A percentile compares a stretch with the other conserved stretches of the same genome.
phyloP scores from a whole-genome alignment of 2,888 invertebrate genomes.

The Aromia moschata region DNA sequence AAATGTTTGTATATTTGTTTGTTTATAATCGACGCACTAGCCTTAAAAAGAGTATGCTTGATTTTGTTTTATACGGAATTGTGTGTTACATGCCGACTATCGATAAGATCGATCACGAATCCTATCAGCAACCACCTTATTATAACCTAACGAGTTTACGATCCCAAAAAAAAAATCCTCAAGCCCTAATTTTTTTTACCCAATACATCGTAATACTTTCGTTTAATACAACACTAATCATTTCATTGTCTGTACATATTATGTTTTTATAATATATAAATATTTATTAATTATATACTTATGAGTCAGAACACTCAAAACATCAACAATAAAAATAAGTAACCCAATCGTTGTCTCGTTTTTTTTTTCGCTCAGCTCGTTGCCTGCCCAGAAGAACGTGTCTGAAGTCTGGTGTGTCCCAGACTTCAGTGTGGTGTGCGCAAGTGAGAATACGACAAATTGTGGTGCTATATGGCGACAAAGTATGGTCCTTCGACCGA shows the following conservation, averaged over 20 bases:
- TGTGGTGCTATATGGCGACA: too few relatives aligned
- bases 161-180: slow-evolving; percentile 33
- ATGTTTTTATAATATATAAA: slow-evolving; percentile 63
- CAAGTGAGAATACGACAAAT: too few relatives aligned
- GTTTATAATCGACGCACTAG: slow-evolving; percentile 49
- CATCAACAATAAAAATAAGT: slow-evolving; percentile 57
- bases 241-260: slow-evolving; percentile 62
- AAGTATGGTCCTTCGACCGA: too few relatives aligned
- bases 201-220: slow-evolving; percentile 48
- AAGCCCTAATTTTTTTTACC: slow-evolving; percentile 42
- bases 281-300: slow-evolving; percentile 62
- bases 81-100: slow-evolving; percentile 33
- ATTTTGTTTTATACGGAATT: slow-evolving; percentile 41
- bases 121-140: too few relatives aligned
- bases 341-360: slow-evolving; percentile 45
- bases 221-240: slow-evolving; percentile 55
- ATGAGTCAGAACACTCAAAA: slow-evolving; percentile 52
- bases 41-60: slow-evolving; percentile 44
- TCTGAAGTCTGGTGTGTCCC: too few relatives aligned
- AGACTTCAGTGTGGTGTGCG: too few relatives aligned
- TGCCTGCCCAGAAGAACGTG: too few relatives aligned
- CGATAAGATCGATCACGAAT: slow-evolving; percentile 32
- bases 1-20: slow-evolving; percentile 53
- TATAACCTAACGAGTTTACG: slow-evolving; percentile 28
- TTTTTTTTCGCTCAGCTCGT: too few relatives aligned